phyloP scores from a whole-genome alignment of 2,888 invertebrate genomes.

The Mycalesis mineus region DNA sequence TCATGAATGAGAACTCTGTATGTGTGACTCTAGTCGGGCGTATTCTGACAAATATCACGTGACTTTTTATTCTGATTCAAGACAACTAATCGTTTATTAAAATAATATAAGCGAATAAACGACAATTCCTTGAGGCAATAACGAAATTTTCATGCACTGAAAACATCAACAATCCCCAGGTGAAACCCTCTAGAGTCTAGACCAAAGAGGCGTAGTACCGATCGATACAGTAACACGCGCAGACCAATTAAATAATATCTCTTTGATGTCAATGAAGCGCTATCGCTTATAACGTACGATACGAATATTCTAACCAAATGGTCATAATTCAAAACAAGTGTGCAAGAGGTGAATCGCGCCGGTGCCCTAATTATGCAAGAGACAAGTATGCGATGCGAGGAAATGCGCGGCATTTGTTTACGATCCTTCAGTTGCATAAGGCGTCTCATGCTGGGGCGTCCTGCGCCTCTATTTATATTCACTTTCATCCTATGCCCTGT shows the following conservation, averaged over 20 bases:
- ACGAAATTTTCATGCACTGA: too few relatives aligned
- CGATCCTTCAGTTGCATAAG: slow-evolving; percentile 64
- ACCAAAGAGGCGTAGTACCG: background rate
- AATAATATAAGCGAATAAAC: too few relatives aligned
- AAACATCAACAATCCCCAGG: too few relatives aligned
- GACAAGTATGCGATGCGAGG: slow-evolving; percentile 40
- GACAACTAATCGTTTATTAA: too few relatives aligned
- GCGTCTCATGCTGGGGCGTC: slow-evolving; percentile 51
- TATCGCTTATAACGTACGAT: background rate
- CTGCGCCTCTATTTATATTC: slow-evolving; percentile 65
- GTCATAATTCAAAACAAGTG: background rate
- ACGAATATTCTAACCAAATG: background rate
- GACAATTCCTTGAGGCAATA: too few relatives aligned
- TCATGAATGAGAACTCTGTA: too few relatives aligned
- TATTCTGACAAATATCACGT: too few relatives aligned
- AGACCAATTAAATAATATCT: background rate
- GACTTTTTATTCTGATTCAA: too few relatives aligned
- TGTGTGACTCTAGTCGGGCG: too few relatives aligned
- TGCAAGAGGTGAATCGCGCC: slow-evolving; percentile 24
- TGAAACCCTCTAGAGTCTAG: too few relatives aligned
- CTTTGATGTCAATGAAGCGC: background rate
- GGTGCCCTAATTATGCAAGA: slow-evolving; percentile 41
- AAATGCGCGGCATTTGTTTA: slow-evolving; percentile 57
- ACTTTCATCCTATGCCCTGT: slow-evolving; percentile 50
- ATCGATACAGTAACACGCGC: background rate